A percentile compares a stretch with the other conserved stretches of the same genome.
Conservation (phyloP, 2,888 invertebrate genomes). For the Nasonovia ribisnigri region DNA sequence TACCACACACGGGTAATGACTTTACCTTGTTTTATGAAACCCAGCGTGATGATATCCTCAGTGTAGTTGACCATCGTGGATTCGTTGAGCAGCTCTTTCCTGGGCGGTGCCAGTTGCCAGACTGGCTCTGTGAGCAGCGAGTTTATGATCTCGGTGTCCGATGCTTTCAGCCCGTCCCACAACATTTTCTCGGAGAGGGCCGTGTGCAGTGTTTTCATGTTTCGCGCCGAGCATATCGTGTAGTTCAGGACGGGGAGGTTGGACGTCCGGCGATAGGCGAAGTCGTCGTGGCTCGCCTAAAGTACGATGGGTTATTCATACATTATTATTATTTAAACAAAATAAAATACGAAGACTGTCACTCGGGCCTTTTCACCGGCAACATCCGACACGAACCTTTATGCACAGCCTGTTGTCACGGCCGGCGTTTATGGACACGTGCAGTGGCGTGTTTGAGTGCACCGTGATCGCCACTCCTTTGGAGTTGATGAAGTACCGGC, state of each 20-base stretch:
- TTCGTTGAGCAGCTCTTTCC: constrained; percentile 78
- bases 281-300: constrained; percentile 83
- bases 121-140: constrained; percentile 86
- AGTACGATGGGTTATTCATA: constrained; percentile 51
- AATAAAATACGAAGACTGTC: not conserved
- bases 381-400: constrained; percentile 66
- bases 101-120: constrained; percentile 85
- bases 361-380: not conserved
- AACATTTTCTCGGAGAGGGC: constrained; percentile 83
- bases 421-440: constrained; percentile 79
- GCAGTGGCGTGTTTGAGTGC: constrained; percentile 83
- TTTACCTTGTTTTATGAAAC: constrained; percentile 83
- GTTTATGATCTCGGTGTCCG: constrained; percentile 81
- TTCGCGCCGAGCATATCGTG: constrained; percentile 84
- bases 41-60: constrained; percentile 83
- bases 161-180: constrained; percentile 85
- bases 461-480: constrained; percentile 81
- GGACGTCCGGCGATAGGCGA: constrained; percentile 82
- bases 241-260: constrained; percentile 83
- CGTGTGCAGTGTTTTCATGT: constrained; percentile 84
- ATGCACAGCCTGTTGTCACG: constrained; percentile 70
- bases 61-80: constrained; percentile 84
- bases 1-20: not conserved
- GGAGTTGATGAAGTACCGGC: constrained; percentile 87
- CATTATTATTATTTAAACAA: constrained; percentile 74